These are phyloP conservation scores for Plestiodon gilberti DNA, from an alignment of 2,113 vertebrate genomes.

Conservation along the genomic window DNA sequence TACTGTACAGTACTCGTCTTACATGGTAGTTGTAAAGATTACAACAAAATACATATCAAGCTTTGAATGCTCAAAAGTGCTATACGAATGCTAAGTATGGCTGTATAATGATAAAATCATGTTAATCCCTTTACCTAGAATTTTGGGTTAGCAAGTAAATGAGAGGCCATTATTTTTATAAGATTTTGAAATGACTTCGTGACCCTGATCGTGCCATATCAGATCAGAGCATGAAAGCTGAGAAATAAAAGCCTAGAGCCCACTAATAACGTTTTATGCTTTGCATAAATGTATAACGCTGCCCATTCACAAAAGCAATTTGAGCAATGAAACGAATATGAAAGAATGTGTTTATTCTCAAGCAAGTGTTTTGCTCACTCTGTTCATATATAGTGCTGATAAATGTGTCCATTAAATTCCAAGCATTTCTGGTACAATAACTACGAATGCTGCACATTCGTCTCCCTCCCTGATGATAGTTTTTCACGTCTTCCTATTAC, in stretches of 20 bases:
- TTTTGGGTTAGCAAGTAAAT: no score
- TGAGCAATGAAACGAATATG: conserved; percentile 23
- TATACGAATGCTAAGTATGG: no score
- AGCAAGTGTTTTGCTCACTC: background rate
- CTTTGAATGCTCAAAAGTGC: no score
- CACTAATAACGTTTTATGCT: background rate
- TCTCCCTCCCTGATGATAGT: conserved; percentile 15
- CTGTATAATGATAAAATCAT: no score
- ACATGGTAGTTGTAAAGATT: no score
- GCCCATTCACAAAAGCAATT: background rate
- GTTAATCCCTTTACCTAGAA: no score
- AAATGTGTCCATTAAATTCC: conserved; percentile 21
- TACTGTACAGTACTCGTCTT: no score
- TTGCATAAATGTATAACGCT: background rate
- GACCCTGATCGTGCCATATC: background rate
- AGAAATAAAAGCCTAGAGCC: background rate
- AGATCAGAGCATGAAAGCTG: background rate
- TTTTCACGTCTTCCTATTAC: conserved; percentile 16
- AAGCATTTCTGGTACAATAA: background rate
- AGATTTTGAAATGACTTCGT: background rate
- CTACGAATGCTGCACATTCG: conserved; percentile 14
- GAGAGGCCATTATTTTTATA: no score
- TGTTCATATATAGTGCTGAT: background rate
- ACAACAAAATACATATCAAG: no score
- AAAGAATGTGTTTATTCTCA: background rate